Conservation (phyloP, 2,113 vertebrate species). For the Melanerpes formicivorus region DNA sequence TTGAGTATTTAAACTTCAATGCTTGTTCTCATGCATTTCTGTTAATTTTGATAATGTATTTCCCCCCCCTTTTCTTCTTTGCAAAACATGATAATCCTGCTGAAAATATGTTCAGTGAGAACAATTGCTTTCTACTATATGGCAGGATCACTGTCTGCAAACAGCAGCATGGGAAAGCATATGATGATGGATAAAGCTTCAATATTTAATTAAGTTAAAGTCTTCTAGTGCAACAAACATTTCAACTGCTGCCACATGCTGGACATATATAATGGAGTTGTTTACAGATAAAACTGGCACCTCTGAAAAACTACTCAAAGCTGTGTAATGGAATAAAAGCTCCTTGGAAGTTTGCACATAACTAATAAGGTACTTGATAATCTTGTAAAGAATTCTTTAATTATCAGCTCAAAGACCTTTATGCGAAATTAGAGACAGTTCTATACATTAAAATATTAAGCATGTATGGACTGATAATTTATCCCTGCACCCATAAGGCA, state of each 20-base stretch:
- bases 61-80: not conserved
- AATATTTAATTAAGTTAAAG: not conserved
- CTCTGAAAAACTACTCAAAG: not conserved
- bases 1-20: too few species aligned
- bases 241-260: not conserved
- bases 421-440: not conserved
- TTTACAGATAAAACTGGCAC: not conserved
- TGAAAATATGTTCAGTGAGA: not conserved
- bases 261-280: not conserved
- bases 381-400: not conserved
- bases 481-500: not conserved
- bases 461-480: not conserved
- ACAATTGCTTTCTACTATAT: not conserved
- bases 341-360: not conserved
- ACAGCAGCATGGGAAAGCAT: not conserved
- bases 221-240: not conserved
- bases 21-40: not conserved
- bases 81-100: not conserved
- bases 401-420: not conserved
- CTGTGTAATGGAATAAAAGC: not conserved
- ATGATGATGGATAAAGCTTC: not conserved
- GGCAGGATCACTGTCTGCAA: not conserved
- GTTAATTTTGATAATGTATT: not conserved
- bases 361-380: not conserved
- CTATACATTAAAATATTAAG: not conserved